phyloP scores from a whole-genome alignment of 2,797 vertebrate genomes.

The Hemitrygon akajei region DNA sequence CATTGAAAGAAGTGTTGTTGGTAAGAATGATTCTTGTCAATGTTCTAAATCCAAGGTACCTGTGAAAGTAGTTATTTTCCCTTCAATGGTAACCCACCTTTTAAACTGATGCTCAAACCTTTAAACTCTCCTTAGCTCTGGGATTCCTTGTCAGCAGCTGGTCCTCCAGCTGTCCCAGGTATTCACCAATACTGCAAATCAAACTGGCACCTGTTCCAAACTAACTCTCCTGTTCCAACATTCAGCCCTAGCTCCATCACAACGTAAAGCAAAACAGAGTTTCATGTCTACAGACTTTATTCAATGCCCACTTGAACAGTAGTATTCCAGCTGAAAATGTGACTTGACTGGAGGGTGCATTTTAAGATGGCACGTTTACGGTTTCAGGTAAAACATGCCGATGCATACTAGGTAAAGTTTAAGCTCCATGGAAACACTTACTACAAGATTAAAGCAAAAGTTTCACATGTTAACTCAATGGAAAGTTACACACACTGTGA shows the following conservation, averaged over 20 bases:
- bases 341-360: background rate
- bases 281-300: background rate
- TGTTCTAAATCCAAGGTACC: background rate
- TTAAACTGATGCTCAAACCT: background rate
- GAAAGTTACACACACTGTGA: background rate
- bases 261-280: background rate
- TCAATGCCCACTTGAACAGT: background rate
- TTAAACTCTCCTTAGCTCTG: background rate
- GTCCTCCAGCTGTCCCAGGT: background rate
- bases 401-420: too few species aligned
- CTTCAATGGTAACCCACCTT: background rate
- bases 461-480: background rate
- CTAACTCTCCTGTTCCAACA: background rate
- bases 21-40: background rate
- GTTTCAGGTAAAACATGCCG: background rate
- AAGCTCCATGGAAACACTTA: background rate
- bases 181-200: background rate
- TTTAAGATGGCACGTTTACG: background rate
- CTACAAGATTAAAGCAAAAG: too few species aligned
- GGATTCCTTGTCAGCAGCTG: background rate
- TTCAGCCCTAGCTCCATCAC: background rate
- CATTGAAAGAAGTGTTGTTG: too few species aligned
- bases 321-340: background rate
- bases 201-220: background rate
- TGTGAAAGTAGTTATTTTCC: background rate